Conservation (phyloP, 2,113 vertebrate species). For the Peromyscus californicus region DNA sequence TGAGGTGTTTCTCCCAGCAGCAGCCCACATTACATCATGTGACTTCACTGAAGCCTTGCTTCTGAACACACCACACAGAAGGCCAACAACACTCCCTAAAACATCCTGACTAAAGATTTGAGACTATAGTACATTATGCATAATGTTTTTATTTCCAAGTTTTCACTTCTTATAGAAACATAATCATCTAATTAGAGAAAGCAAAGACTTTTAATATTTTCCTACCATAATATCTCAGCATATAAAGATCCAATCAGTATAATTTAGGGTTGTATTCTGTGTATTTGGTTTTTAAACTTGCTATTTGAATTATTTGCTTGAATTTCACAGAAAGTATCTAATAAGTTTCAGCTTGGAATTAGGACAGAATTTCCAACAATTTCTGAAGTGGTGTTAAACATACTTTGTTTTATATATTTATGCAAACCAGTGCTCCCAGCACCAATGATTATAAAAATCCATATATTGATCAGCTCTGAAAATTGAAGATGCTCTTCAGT, state of each 20-base stretch:
- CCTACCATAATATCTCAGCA: background rate
- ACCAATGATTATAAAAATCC: background rate
- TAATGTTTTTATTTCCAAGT: background rate
- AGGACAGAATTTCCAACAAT: background rate
- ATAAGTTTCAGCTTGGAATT: background rate
- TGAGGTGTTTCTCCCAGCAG: background rate
- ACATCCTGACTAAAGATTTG: background rate
- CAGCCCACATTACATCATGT: background rate
- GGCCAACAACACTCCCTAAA: background rate
- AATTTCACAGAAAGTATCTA: background rate
- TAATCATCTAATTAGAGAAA: background rate
- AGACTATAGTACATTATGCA: background rate
- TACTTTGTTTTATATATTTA: background rate
- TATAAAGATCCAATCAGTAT: background rate
- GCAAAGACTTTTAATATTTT: background rate
- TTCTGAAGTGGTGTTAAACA: background rate
- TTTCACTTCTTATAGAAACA: background rate
- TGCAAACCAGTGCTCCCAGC: background rate
- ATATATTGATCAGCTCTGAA: background rate
- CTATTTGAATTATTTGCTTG: background rate
- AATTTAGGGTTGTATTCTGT: background rate
- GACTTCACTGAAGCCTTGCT: background rate
- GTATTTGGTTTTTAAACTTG: background rate
- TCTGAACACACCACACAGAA: background rate
- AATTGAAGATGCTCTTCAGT: background rate